Conservation (phyloP, 2,113 vertebrate species). For the Tapirus terrestris region DNA sequence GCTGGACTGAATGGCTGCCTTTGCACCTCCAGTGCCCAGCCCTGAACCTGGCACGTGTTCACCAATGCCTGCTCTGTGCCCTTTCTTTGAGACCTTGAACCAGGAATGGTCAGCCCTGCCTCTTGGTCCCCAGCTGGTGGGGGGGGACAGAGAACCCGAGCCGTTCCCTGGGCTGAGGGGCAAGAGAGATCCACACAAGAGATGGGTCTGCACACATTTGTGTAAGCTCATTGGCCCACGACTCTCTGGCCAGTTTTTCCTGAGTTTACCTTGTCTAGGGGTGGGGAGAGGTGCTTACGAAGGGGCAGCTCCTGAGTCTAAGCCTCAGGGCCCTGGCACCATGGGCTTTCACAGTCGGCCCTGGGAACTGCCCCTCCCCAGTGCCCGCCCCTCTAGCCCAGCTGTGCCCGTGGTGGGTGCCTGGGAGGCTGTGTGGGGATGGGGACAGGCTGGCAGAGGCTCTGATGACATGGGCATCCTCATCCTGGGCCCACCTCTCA, state of each 20-base stretch:
- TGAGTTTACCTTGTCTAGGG: background rate
- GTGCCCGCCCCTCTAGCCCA: background rate
- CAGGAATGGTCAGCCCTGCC: background rate
- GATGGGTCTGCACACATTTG: rapidly evolving
- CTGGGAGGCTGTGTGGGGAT: background rate
- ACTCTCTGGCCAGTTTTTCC: background rate
- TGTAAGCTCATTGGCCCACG: background rate
- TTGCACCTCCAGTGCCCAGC: background rate
- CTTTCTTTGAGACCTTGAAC: background rate
- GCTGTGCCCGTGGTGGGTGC: background rate
- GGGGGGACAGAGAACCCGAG: background rate
- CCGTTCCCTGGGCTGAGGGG: background rate
- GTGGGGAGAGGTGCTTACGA: background rate
- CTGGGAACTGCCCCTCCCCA: background rate
- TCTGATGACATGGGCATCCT: background rate
- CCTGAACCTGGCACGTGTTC: background rate
- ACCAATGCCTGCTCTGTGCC: background rate
- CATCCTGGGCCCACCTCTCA: background rate
- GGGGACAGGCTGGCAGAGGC: constrained; percentile 66
- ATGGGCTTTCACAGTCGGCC: background rate
- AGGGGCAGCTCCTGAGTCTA: background rate
- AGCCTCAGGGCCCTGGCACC: background rate
- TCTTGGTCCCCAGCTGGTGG: background rate
- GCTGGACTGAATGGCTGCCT: background rate
- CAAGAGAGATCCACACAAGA: background rate